A percentile compares a stretch with the other conserved stretches of the same genome.
Evolutionary conservation across 2,888 invertebrate genomes (phyloP).

Genomic region (Lysandra bellargus): DNA sequence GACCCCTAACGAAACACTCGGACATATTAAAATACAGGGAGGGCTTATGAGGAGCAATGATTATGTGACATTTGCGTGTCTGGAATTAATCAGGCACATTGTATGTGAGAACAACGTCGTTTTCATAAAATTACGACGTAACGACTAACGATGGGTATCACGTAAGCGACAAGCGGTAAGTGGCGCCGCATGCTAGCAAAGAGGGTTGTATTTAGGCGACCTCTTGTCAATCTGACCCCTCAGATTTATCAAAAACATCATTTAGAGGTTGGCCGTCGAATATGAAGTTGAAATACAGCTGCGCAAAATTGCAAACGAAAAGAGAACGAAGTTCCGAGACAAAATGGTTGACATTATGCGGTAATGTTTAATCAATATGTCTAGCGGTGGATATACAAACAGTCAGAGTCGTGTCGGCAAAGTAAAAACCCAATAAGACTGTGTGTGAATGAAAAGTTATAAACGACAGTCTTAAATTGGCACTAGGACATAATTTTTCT

Average conservation of each 20-base stretch:
- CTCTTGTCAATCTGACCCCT: neutral
- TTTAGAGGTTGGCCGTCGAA: neutral
- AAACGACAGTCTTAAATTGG: neutral
- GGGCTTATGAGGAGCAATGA: constrained; percentile 45
- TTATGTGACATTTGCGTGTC: constrained; percentile 56
- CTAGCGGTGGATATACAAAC: constrained; percentile 40
- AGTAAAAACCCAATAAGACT: constrained; percentile 28
- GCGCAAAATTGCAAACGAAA: constrained; percentile 60
- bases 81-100: constrained; percentile 46
- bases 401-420: constrained; percentile 34
- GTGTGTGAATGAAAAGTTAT: neutral
- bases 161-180: constrained; percentile 43
- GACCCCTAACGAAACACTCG: constrained; percentile 41
- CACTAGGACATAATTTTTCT: neutral
- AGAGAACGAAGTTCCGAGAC: constrained; percentile 51
- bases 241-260: neutral
- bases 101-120: constrained; percentile 44
- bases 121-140: constrained; percentile 34
- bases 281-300: constrained; percentile 23
- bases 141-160: constrained; percentile 33
- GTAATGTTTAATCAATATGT: constrained; percentile 65
- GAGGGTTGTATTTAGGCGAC: constrained; percentile 19
- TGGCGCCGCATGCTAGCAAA: constrained; percentile 37
- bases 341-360: constrained; percentile 69
- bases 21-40: constrained; percentile 38